Evolutionary conservation across 1,140 invertebrate genomes (phyloP).

Genomic region (Drosophila pseudoananassae): DNA sequence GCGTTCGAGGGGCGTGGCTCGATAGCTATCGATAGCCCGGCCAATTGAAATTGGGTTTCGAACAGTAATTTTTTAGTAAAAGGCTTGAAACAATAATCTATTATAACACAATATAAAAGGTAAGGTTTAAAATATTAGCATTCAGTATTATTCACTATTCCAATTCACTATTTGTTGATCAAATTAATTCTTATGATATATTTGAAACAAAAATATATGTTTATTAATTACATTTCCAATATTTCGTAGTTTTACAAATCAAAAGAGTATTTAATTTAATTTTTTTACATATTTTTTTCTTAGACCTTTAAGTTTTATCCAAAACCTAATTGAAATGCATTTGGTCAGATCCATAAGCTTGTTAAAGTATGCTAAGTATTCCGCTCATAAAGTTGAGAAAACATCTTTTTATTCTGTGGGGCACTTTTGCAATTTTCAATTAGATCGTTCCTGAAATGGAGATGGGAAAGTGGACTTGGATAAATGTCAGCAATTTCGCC

Average conservation of each 20-base stretch:
- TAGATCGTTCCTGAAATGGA: conserved; percentile 17
- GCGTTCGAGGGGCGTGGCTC: conserved; percentile 22
- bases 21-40: conserved; percentile 39
- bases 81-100: conserved; percentile 2
- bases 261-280: background rate
- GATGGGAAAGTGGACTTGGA: conserved; percentile 3
- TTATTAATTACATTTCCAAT: too few species aligned
- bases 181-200: too few species aligned
- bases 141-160: background rate
- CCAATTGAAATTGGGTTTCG: conserved; percentile 38
- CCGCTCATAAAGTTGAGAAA: background rate
- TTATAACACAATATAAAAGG: background rate
- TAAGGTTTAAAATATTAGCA: background rate
- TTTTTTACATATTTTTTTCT: background rate
- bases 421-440: conserved; percentile 30
- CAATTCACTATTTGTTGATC: too few species aligned
- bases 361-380: background rate
- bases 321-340: conserved; percentile 28
- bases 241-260: background rate
- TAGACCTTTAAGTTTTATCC: background rate
- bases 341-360: background rate
- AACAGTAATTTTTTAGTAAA: conserved; percentile 30
- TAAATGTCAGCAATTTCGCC: conserved; percentile 59
- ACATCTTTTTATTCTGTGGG: background rate
- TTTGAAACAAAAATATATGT: too few species aligned